Base-by-base conservation (phyloP, 2,888 invertebrate genomes). In the Gymnoscelis rufifasciata region DNA sequence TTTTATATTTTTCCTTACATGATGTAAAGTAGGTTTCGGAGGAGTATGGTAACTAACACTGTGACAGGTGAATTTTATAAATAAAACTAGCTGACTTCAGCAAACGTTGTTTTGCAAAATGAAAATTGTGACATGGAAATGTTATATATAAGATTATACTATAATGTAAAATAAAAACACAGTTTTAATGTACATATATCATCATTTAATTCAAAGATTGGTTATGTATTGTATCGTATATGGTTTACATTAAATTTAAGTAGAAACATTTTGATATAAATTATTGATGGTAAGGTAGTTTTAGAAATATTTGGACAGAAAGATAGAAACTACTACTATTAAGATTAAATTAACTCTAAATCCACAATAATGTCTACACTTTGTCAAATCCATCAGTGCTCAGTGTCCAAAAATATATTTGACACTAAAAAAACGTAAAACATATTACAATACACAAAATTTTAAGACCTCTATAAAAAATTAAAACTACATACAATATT, bases 331-430 rank as follows among this genome's bases (percentile, higher is more conserved):
- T 43, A 39, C 31, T 19, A 19, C 26, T 33, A 30, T 30, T 38
- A 30, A 30, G 38, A 38, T 23, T 38, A 52, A 47, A 42, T 45
- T 58, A 56, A 33, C 37, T 42, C 47, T 47, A 48, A 42, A 3
- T 19, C 56, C 43, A 48, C 38, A 40, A 44, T 59, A 62, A 29
- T 48, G 52, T 56, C 73, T 79, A 78, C 68, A 51, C 51, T 30
- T 64, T 71, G 39, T 78, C 78, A 80, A 80, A 79, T 80, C 80
- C 79, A 50, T 78, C 68, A 66, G 80, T 80, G 80, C 80, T 63
- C 64, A 61, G 51, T 64, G 64, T 58, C 39, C 52, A 27, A 38
- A 50, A 39, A 38, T 41, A 45, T 31, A 26, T 38, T 19, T 10
- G 33, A 33, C 11, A 19, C n/a, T 33, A 10, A 6, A 33, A 11